Evolutionary conservation across 2,113 vertebrate species (phyloP), one percentile per base, ranked within the genome.

Genomic region (Ivindomyrus marchei): DNA sequence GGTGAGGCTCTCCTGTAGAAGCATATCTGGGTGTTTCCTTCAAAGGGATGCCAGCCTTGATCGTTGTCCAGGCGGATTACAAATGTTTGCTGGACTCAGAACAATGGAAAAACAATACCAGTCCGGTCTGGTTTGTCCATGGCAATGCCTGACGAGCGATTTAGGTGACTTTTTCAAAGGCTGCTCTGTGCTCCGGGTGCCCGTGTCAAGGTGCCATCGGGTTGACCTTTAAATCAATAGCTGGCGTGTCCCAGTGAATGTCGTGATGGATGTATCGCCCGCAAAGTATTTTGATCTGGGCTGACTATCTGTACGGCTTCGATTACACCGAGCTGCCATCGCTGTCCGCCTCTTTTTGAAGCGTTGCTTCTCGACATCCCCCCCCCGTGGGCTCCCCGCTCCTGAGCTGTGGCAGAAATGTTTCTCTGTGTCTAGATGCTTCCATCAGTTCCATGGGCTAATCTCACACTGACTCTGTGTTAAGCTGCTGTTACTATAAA

Each of bases 171-270:
- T 21, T 56, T 85, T 89, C 50, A 80, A 85, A 58, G 52, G 10
- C 66, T 8, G 46, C 36, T n/a, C 24, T 80, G 47, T 31, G 47
- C n/a, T 1, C 24, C 4, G 15, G 50, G 19, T 56, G 27, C n/a
- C 11, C 31, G 42, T 85, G 56, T 52, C 50, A 52, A 89, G 49
- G 50, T 39, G 88, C 39, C 47, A 83, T 19, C 45, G n/a, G 3
- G n/a, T 21, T 89, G 89, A 89, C 80, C 89, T 89, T 89, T 89
- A 85, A 89, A 85, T 89, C 89, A 89, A 45, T 89, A 85, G 52
- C 52, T 36, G 39, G 19, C 46, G 70, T 80, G 66, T 52, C 5
- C 15, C 70, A 9, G 66, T 80, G 27, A 47, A 42, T 85, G 89
- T 85, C 80, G 9, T 42, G 31, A 15, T 52, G n/a, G 77, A 62